Conservation (phyloP, 2,113 vertebrate genomes). For the Polypterus bichir region DNA sequence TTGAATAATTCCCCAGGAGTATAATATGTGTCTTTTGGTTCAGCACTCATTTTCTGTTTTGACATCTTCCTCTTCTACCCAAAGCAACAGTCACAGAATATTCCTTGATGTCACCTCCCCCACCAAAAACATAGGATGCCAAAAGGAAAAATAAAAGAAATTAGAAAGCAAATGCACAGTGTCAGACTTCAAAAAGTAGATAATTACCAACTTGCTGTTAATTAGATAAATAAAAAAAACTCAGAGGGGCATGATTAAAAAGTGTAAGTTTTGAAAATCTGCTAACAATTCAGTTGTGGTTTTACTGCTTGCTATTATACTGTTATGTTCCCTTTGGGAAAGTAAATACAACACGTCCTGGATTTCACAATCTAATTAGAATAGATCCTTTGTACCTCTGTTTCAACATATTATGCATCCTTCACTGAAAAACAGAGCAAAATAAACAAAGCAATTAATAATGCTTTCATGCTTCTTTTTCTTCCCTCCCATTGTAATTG, state of each 20-base stretch:
- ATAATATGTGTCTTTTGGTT: background rate
- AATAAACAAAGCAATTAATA: too few relatives aligned
- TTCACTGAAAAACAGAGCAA: too few relatives aligned
- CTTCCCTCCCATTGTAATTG: too few relatives aligned
- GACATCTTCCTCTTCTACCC: conserved; percentile 2
- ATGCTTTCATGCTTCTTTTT: too few relatives aligned
- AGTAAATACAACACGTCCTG: background rate
- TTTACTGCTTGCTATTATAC: background rate
- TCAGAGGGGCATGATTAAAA: background rate
- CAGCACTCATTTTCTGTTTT: conserved; percentile 6
- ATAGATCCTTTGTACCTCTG: background rate
- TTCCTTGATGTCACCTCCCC: background rate
- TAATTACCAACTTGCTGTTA: background rate
- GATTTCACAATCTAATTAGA: background rate
- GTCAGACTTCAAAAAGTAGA: background rate
- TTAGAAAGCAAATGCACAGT: background rate
- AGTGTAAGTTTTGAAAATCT: background rate
- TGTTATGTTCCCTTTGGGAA: background rate
- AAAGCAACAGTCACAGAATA: background rate
- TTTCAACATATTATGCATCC: too few relatives aligned
- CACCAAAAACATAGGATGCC: background rate
- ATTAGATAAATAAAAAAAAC: background rate
- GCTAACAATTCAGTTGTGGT: background rate
- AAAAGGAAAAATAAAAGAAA: background rate
- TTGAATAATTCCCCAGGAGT: conserved; percentile 4